These are phyloP conservation scores for Chloropsis hardwickii DNA, from an alignment of 2,113 vertebrate species.

Conservation along the genomic window DNA sequence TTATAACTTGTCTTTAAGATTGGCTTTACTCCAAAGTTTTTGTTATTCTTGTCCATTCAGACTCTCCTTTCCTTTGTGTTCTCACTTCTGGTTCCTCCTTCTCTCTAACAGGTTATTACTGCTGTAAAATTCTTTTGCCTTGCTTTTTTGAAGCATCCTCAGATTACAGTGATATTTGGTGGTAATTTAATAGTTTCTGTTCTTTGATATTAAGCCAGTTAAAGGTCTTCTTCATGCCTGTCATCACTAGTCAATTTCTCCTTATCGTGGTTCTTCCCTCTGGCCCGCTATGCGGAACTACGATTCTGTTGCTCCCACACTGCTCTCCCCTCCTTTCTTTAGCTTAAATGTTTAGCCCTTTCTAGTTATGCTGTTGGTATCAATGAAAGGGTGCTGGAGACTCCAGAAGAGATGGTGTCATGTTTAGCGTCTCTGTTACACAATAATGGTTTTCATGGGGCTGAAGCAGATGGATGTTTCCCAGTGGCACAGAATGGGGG, in stretches of 20 bases:
- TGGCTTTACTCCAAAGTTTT: neutral
- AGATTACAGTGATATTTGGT: neutral
- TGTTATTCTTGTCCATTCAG: neutral
- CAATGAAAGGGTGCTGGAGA: neutral
- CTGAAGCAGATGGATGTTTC: neutral
- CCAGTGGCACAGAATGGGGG: neutral
- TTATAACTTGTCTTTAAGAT: neutral
- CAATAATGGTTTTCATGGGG: neutral
- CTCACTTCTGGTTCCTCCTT: neutral
- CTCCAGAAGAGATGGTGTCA: neutral
- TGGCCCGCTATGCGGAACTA: rapidly evolving
- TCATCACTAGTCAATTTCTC: neutral
- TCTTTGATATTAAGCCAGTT: neutral
- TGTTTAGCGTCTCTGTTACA: neutral
- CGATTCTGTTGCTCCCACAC: neutral
- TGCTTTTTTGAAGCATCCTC: neutral
- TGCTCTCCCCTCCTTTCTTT: neutral
- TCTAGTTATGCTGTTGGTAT: neutral
- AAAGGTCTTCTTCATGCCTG: neutral
- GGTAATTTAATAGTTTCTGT: neutral
- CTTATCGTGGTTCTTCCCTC: neutral
- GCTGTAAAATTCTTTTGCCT: neutral
- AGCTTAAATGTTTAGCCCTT: neutral
- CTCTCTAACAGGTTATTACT: neutral
- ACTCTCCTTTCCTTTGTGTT: neutral